Evolutionary conservation across 1,140 invertebrate genomes (phyloP), one percentile per base, ranked within the genome.

Genomic region (Saccostrea echinata): DNA sequence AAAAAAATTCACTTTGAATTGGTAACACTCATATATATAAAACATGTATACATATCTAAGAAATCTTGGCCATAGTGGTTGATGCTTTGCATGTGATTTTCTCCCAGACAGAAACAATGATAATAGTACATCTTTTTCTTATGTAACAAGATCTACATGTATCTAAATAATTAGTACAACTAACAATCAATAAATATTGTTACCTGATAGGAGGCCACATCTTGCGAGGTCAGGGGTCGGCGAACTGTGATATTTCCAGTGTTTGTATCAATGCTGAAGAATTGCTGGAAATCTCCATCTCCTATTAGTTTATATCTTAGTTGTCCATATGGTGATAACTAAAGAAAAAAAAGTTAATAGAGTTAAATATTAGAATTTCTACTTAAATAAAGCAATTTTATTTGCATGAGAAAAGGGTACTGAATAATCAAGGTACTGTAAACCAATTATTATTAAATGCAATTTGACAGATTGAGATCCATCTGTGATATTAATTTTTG

Each of bases 231-330:
- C 13, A 92, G 86, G 6, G 57, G n/a, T 21, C 68, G 53, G 16
- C 53, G 57, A 1, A 93, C 87, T 64, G 84, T 87, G 33, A 93
- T 88, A 6, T 82, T 64, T 24, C 93, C 91, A 30, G 86, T 92
- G 21, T 52, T 86, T 3, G 61, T 55, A 88, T 93, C 85, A 6
- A 93, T 81, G 16, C 52, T 27, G 86, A 93, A 93, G 81, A 89
- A 93, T 0, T 83, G 84, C 0, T 87, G 53, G 52, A 90, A 90
- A 83, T 93, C 90, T 33, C 93, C 93, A 85, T 94, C 91, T 64
- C 93, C 93, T 81, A 93, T 93, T 18, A 94, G 61, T 35, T 27
- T 24, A 85, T 93, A 93, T 21, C 88, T 88, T 24, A 91, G 30
- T n/a, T 88, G 84, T 71, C 91, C 90, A 84, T 84, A 88, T 84